Percentiles rank a stretch among this genome's conserved stretches.
phyloP scores from a whole-genome alignment of 2,797 vertebrate genomes.

The Ptychadena robeensis region DNA sequence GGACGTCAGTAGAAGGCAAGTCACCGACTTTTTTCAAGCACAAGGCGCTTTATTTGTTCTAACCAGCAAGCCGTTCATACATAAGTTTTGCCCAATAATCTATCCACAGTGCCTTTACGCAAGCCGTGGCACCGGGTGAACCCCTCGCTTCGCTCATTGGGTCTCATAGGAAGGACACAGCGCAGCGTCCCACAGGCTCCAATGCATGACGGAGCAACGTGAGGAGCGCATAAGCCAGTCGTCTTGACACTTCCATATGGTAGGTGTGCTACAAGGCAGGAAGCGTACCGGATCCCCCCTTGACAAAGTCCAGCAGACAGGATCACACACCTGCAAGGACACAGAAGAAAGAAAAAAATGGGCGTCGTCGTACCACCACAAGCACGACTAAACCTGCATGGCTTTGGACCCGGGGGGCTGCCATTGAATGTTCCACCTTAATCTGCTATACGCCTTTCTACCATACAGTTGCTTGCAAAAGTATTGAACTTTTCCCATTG shows the following conservation, averaged over 20 bases:
- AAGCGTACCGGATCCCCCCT: constrained; percentile 83
- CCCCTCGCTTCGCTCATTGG: constrained; percentile 71
- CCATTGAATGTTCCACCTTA: too few relatives aligned
- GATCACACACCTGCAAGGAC: constrained; percentile 82
- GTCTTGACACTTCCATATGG: constrained; percentile 86
- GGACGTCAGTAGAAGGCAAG: too few relatives aligned
- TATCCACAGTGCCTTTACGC: too few relatives aligned
- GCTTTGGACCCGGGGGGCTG: too few relatives aligned
- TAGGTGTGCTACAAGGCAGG: constrained; percentile 87
- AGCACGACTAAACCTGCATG: too few relatives aligned
- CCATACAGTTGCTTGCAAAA: too few relatives aligned
- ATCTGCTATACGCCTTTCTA: too few relatives aligned
- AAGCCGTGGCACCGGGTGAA: not conserved
- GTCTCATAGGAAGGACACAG: constrained; percentile 85
- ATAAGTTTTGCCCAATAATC: not conserved
- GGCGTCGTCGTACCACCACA: too few relatives aligned
- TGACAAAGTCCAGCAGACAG: constrained; percentile 89
- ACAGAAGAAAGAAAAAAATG: too few relatives aligned
- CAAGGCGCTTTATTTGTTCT: not conserved
- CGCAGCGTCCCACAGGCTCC: constrained; percentile 87
- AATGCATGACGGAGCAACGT: constrained; percentile 90
- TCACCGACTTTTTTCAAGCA: not conserved
- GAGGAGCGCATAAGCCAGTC: constrained; percentile 88
- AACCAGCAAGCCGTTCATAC: not conserved
- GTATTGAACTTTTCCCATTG: too few relatives aligned